Base-by-base conservation (phyloP, 2,113 vertebrate species). In the Hucho hucho region DNA sequence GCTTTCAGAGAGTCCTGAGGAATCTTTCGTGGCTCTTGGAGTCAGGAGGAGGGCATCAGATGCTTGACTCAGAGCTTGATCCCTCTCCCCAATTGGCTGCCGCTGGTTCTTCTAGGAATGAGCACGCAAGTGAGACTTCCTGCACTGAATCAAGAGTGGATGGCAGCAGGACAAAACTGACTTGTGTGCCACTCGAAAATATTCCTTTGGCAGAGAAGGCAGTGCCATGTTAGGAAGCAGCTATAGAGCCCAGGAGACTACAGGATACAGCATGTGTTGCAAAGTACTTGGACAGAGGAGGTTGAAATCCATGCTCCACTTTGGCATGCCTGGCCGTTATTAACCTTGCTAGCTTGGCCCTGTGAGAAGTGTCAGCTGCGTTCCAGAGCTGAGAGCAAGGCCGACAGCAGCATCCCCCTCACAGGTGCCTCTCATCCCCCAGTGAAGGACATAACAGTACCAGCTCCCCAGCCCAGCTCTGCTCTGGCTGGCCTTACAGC, bases 1-100 rank as follows among this genome's bases (percentile, higher is more conserved):
- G 82, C 66, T 89, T 91, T 91, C 89, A 91, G 87, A 91, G 87
- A 67, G 64, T 85, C 85, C 87, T 90, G 85, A 88, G 88, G 89
- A 92, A 91, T 91, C 88, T 87, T 84, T 86, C 85, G 83, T 89
- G 88, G 82, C 83, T 76, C 79, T 89, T 84, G 79, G 86, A 90
- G 92, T 89, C 87, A 91, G 88, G 89, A 85, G 84, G 83, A 87
- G 82, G 78, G 87, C 87, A 88, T 91, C 86, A 89, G 84, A 89
- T 90, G 89, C 77, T n/a, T n/a, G 24, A 69, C 32, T 83, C 80
- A 12, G 56, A 84, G 72, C 72, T 70, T 47, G 71, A 61, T 59
- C 70, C 16, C 28, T 37, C 70, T 4, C 56, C 25, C 53, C 29
- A 28, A 9, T 63, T 32, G 74, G 63, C 64, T 58, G 32, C 67